phyloP scores from a whole-genome alignment of 2,113 vertebrate genomes.

The Baryphthengus martii region DNA sequence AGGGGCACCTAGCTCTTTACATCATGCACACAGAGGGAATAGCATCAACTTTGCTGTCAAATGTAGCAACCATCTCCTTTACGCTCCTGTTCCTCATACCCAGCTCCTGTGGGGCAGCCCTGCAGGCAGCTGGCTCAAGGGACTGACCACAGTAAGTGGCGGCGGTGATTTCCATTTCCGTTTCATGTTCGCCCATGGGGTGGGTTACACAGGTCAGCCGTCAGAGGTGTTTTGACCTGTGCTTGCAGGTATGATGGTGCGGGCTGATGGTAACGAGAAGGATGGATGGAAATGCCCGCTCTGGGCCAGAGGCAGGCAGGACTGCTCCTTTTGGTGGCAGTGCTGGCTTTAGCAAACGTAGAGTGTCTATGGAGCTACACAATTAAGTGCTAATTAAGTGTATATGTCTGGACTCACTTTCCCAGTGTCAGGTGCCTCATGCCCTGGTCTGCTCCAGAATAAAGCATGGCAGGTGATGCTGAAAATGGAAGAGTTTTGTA shows the following conservation, averaged over 20 bases:
- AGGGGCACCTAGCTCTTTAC: background rate
- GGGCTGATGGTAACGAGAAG: rapidly evolving
- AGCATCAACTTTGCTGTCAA: background rate
- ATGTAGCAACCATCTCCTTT: background rate
- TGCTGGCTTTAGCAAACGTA: background rate
- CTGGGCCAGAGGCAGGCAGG: background rate
- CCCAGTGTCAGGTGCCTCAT: background rate
- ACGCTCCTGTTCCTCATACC: background rate
- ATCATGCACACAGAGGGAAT: background rate
- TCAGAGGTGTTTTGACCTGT: background rate
- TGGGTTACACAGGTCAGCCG: background rate
- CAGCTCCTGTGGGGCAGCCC: background rate
- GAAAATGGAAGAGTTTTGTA: background rate
- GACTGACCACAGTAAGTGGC: rapidly evolving
- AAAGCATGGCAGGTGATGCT: background rate
- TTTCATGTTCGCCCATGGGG: rapidly evolving
- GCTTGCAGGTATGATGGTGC: background rate
- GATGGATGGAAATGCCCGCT: background rate
- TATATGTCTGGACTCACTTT: background rate
- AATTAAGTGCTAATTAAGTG: background rate
- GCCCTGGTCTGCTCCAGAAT: background rate
- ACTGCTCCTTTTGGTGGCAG: background rate
- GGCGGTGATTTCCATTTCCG: background rate
- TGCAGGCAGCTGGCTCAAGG: background rate
- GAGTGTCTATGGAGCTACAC: background rate